Evolutionary conservation across 2,797 vertebrate genomes (phyloP), one percentile per base, ranked within the genome.

Genomic region (Odontamblyopus lacepedii): DNA sequence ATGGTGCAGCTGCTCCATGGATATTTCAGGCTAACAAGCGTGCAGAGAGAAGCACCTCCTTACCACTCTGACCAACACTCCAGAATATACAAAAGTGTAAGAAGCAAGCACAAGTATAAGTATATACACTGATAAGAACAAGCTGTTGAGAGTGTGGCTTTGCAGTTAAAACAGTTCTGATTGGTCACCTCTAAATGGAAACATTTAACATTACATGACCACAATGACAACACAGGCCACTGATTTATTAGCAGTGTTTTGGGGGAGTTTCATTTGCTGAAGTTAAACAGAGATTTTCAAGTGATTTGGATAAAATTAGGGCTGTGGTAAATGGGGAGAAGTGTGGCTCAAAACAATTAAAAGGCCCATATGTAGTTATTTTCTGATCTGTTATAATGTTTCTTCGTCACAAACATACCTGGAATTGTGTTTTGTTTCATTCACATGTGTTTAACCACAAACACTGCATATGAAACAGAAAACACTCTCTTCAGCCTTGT

Each of bases 1-100:
- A 90, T 86, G 81, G 80, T 77, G 91, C 93, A 94, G 92, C 92
- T 93, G 93, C 83, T 87, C 74, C 81, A 74, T 44, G 79, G 84
- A 90, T 88, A 90, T 91, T 88, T 91, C 74, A 76, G 80, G 76
- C 77, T 85, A 87, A 89, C 75, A 82, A 82, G 81, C 77, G 15
- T 86, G 71, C 64, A 79, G 70, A 64, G 78, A 80, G 60, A 62
- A 81, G 79, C 74, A 56, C 29, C 4, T 4, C 55, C 63, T 61
- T 18, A 18, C 13, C 13, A 29, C 59, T 62, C 60, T 15, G 60
- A 59, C 48, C 35, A 61, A 18, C 77, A 74, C 60, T 27, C 57
- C 30, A 29, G 73, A 38, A 74, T 65, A 60, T 11, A 48, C 56
- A 69, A 51, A 32, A 32, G 30, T 23, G 23, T 32, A 32, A 32